A percentile compares a stretch with the other conserved stretches of the same genome.
Evolutionary conservation across 2,797 vertebrate genomes (phyloP).

Genomic region (Eutrigla gurnardus): DNA sequence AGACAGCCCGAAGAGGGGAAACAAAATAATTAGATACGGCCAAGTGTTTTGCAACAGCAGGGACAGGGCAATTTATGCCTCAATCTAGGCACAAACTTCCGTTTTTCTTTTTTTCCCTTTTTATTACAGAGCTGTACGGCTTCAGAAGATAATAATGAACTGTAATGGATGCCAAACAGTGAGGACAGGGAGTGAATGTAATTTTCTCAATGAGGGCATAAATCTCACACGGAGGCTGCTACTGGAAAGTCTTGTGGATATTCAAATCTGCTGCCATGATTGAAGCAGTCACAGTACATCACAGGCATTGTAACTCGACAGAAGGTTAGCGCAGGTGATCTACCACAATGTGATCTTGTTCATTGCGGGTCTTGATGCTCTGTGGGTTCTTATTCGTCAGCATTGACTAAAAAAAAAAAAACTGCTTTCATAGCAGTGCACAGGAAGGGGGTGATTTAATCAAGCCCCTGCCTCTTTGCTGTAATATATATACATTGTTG

Average conservation of each 20-base stretch:
- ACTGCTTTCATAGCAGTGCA: slow-evolving; percentile 74
- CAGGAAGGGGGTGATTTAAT: slow-evolving; percentile 44
- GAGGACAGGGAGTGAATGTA: slow-evolving; percentile 78
- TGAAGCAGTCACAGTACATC: slow-evolving; percentile 84
- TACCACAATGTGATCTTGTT: slow-evolving; percentile 76
- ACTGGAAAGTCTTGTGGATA: slow-evolving; percentile 78
- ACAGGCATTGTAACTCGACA: slow-evolving; percentile 74
- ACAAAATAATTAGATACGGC: slow-evolving; percentile 73
- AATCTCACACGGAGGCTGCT: slow-evolving; percentile 81
- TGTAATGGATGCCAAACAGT: slow-evolving; percentile 83
- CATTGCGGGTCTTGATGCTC: slow-evolving; percentile 78
- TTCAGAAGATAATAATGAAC: slow-evolving; percentile 77
- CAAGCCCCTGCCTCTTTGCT: slow-evolving; percentile 15
- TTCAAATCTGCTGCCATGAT: slow-evolving; percentile 85
- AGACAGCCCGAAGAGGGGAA: slow-evolving; percentile 18
- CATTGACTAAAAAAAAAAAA: slow-evolving; percentile 79
- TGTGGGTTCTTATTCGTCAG: slow-evolving; percentile 78
- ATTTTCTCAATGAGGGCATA: slow-evolving; percentile 83
- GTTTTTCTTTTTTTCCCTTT: slow-evolving; percentile 66
- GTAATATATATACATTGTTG: slow-evolving; percentile 40
- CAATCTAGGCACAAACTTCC: slow-evolving; percentile 81
- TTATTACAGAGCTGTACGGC: slow-evolving; percentile 73
- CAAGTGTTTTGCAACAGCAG: slow-evolving; percentile 77
- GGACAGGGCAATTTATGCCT: slow-evolving; percentile 79
- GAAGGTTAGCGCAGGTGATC: slow-evolving; percentile 84